phyloP scores from a whole-genome alignment of 1,140 invertebrate genomes.

The Drosophila sturtevanti region DNA sequence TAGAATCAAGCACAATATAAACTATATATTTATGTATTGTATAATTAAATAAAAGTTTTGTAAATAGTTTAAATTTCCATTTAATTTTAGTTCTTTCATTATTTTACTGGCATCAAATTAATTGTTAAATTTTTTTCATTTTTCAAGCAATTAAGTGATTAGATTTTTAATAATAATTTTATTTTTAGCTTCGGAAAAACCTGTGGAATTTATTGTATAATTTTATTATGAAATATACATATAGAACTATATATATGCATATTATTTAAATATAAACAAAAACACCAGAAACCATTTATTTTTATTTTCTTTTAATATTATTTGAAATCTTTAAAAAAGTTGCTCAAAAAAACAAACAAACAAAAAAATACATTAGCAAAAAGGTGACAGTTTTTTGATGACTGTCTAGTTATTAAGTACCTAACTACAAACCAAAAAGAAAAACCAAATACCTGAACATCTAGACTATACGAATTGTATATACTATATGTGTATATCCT shows the following conservation, averaged over 20 bases:
- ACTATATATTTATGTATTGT: not conserved
- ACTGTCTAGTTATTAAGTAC: slow-evolving; percentile 73
- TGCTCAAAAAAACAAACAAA: not conserved
- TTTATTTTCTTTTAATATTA: not conserved
- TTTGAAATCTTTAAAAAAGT: slow-evolving; percentile 4
- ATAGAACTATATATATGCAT: slow-evolving; percentile 37
- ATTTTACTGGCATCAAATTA: not conserved
- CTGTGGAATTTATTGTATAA: slow-evolving; percentile 62
- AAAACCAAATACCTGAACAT: slow-evolving; percentile 62
- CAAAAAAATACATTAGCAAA: not conserved
- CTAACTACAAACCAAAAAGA: slow-evolving; percentile 45
- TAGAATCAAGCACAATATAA: slow-evolving; percentile 34
- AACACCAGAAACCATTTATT: slow-evolving; percentile 20
- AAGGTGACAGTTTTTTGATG: not conserved
- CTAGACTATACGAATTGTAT: slow-evolving; percentile 50
- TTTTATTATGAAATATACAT: slow-evolving; percentile 44
- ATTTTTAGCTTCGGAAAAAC: slow-evolving; percentile 47
- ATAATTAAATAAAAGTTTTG: slow-evolving; percentile 30
- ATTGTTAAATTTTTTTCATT: not conserved
- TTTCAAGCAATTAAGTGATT: slow-evolving; percentile 9
- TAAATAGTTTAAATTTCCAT: slow-evolving; percentile 35
- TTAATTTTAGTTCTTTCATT: slow-evolving; percentile 1
- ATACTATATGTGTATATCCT: slow-evolving; percentile 28
- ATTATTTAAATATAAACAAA: slow-evolving; percentile 37
- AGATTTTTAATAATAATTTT: slow-evolving; percentile 24